phyloP scores from a whole-genome alignment of 2,888 invertebrate genomes.

The Steinernema scapterisci region DNA sequence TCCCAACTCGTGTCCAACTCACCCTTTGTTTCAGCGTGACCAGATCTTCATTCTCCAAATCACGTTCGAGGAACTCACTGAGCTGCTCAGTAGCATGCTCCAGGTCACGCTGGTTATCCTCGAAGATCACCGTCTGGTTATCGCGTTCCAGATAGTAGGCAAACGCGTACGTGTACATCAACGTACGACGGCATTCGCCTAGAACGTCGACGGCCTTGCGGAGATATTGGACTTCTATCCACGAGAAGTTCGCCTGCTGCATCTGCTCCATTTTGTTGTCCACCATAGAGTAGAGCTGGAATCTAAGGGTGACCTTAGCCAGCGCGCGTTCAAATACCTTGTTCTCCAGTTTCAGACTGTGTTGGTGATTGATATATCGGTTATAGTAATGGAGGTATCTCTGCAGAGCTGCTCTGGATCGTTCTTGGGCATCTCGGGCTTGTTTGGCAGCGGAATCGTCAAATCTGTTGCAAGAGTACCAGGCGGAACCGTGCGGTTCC shows the following conservation, averaged over 20 bases:
- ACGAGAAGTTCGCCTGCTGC: conserved; percentile 99
- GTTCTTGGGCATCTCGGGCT: conserved; percentile 87
- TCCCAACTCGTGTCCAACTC: too few relatives aligned
- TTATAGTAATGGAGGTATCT: conserved; percentile 97
- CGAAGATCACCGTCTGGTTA: conserved; percentile 97
- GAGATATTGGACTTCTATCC: conserved; percentile 98
- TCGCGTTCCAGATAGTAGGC: conserved; percentile 96
- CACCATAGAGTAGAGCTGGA: conserved; percentile 84
- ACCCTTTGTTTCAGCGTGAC: conserved; percentile 98
- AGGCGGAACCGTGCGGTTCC: conserved; percentile 89
- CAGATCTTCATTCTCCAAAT: conserved; percentile 93
- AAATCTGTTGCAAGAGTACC: conserved; percentile 85
- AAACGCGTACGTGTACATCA: conserved; percentile 99
- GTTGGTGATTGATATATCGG: conserved; percentile 99
- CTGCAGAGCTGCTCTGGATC: conserved; percentile 87
- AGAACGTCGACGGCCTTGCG: conserved; percentile 79
- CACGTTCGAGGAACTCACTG: conserved; percentile 94
- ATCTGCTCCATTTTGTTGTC: conserved; percentile 99
- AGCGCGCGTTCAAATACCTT: conserved; percentile 40
- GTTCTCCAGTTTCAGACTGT: conserved; percentile 93
- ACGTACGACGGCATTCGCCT: conserved; percentile 78
- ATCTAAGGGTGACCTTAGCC: neutral
- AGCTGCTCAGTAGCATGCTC: conserved; percentile 95
- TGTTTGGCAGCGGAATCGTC: conserved; percentile 97
- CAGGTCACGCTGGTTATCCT: conserved; percentile 71